Conservation (phyloP, 2,113 vertebrate genomes). For the Rana temporaria region DNA sequence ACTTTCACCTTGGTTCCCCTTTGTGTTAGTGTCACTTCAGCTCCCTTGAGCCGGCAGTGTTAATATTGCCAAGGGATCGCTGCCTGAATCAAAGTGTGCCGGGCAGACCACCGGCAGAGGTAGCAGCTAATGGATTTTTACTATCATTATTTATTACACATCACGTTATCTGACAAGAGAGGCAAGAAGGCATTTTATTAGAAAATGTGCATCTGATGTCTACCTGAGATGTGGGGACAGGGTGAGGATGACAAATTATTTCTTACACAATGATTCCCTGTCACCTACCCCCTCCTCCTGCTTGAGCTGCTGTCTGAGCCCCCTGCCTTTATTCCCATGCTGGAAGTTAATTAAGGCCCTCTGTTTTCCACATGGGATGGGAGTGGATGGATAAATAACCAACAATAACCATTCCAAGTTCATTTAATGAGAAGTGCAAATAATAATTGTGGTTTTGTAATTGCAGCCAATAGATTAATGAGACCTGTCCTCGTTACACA, state of each 20-base stretch:
- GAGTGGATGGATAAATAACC: slow-evolving; percentile 56
- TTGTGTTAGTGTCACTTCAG: slow-evolving; percentile 34
- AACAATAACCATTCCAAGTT: slow-evolving; percentile 56
- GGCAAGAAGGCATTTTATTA: slow-evolving; percentile 20
- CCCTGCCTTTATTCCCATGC: slow-evolving; percentile 32
- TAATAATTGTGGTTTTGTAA: slow-evolving; percentile 56
- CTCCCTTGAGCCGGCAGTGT: neutral
- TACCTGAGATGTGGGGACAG: slow-evolving; percentile 20
- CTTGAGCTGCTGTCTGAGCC: neutral
- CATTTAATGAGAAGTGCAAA: slow-evolving; percentile 57
- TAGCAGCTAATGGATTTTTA: slow-evolving; percentile 1
- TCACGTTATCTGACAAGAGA: slow-evolving; percentile 16
- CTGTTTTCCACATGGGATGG: slow-evolving; percentile 48
- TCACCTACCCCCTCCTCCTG: neutral
- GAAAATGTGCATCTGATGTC: slow-evolving; percentile 19
- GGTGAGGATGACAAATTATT: slow-evolving; percentile 28
- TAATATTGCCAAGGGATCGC: neutral
- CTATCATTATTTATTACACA: slow-evolving; percentile 11
- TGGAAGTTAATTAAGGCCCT: slow-evolving; percentile 51
- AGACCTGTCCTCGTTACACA: slow-evolving; percentile 53
- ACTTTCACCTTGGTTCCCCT: slow-evolving; percentile 23
- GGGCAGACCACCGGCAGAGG: neutral
- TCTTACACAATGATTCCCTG: neutral
- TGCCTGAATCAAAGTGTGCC: neutral
- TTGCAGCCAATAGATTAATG: slow-evolving; percentile 57